Conservation (phyloP, 1,140 invertebrate species). For the Caerostris extrusa region DNA sequence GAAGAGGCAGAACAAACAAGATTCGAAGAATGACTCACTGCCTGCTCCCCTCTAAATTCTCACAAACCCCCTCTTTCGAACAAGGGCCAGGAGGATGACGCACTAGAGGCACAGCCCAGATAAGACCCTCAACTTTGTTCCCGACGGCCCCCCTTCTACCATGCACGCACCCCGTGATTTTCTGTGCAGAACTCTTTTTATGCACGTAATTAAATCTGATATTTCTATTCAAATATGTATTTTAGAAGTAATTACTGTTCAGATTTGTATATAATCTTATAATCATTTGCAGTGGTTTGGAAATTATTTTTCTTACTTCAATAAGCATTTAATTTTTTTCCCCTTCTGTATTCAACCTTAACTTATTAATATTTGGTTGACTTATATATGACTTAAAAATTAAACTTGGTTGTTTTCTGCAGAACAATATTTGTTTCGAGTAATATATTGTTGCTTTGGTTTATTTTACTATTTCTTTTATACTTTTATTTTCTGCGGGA, state of each 20-base stretch:
- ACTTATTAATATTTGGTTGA: no score
- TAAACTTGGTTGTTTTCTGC: no score
- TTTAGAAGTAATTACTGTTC: neutral
- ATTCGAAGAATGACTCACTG: conserved; percentile 69
- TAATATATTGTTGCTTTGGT: no score
- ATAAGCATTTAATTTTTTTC: no score
- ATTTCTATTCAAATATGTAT: neutral
- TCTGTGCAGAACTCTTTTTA: neutral
- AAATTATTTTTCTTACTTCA: no score
- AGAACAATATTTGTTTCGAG: no score
- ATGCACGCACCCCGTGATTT: neutral
- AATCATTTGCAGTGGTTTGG: no score
- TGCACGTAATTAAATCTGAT: neutral
- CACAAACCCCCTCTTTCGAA: conserved; percentile 6
- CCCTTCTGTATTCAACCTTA: no score
- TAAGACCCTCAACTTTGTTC: conserved; percentile 58
- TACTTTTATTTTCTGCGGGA: no score
- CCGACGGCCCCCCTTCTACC: neutral
- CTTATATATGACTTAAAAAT: no score
- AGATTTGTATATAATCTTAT: neutral
- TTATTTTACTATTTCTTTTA: no score
- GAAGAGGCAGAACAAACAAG: conserved; percentile 69
- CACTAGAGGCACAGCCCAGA: conserved; percentile 41
- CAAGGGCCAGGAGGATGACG: conserved; percentile 67
- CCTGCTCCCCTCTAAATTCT: conserved; percentile 23